phyloP scores from a whole-genome alignment of 2,797 vertebrate genomes.

The Eidolon dupreanum region DNA sequence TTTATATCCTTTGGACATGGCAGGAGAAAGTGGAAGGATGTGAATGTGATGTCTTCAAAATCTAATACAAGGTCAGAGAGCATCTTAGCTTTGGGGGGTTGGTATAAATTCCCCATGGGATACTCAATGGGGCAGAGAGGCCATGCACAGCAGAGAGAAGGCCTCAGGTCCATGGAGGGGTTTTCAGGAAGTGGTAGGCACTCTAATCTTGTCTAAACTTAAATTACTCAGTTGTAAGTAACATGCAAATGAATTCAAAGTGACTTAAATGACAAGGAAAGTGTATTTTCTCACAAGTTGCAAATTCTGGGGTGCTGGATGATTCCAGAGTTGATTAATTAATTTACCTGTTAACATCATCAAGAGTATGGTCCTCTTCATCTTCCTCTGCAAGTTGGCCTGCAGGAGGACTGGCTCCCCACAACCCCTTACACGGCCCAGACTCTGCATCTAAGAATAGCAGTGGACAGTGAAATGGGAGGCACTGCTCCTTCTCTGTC shows the following conservation, averaged over 20 bases:
- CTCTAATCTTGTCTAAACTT: neutral
- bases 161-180: neutral
- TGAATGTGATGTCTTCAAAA: no score
- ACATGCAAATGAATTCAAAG: neutral
- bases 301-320: neutral
- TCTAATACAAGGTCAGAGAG: fast-evolving
- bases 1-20: neutral
- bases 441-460: fast-evolving
- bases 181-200: neutral
- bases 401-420: neutral
- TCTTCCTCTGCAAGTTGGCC: neutral
- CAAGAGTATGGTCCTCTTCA: fast-evolving
- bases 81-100: fast-evolving
- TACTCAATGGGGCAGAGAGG: neutral
- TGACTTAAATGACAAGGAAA: neutral
- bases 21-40: neutral
- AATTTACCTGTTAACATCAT: no score
- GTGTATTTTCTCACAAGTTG: neutral
- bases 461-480: neutral
- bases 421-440: fast-evolving
- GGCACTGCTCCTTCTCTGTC: fast-evolving
- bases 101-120: no score
- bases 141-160: fast-evolving
- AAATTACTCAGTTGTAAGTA: neutral
- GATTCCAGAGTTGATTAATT: neutral